These are phyloP conservation scores for Bathynomus jamesi DNA, from an alignment of 1,140 invertebrate species.

Conservation along the genomic window DNA sequence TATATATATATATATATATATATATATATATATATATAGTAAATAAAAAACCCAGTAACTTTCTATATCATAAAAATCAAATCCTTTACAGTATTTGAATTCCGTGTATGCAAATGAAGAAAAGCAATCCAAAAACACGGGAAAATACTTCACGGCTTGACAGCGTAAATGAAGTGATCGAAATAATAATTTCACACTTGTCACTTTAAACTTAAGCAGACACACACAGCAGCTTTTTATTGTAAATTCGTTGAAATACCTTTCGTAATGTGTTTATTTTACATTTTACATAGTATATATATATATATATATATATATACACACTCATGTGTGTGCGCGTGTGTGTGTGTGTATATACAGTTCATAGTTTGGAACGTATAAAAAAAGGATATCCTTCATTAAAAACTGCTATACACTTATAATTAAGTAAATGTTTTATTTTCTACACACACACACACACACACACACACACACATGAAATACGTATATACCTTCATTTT, in stretches of 20 bases:
- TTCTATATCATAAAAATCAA: background rate
- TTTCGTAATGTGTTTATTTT: background rate
- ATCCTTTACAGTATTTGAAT: background rate
- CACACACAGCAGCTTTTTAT: background rate
- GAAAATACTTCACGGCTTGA: background rate
- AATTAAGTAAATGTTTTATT: no score
- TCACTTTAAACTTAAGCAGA: background rate
- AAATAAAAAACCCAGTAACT: no score
- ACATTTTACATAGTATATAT: background rate
- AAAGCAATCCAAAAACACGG: background rate
- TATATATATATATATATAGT: slow-evolving; percentile 3
- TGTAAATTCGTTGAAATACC: background rate
- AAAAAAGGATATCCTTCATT: no score
- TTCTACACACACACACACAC: no score
- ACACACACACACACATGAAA: no score
- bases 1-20: slow-evolving; percentile 3
- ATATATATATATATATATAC: background rate
- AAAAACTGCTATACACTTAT: no score
- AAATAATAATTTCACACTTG: slow-evolving; percentile 1
- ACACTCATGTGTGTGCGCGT: no score
- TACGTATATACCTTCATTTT: no score
- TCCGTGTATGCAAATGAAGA: background rate
- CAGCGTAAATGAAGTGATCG: background rate
- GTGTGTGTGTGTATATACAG: no score
- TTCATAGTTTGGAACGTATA: no score